phyloP scores from a whole-genome alignment of 2,888 invertebrate species.

The Drosophila differens region DNA sequence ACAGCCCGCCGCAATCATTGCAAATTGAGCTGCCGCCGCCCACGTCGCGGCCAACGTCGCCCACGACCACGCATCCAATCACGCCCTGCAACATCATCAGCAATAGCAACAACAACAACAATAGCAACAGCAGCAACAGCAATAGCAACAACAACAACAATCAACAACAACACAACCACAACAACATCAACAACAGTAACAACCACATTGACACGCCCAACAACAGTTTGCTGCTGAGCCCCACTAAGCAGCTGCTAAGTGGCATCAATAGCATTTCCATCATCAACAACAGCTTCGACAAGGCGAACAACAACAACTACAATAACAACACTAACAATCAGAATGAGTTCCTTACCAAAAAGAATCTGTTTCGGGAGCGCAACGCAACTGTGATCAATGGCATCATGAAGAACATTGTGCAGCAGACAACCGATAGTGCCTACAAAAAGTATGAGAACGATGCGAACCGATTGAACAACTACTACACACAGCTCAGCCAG shows the following conservation, averaged over 20 bases:
- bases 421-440: conserved; percentile 63
- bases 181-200: conserved; percentile 57
- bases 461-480: conserved; percentile 84
- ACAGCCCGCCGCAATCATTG: conserved; percentile 84
- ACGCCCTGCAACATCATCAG: conserved; percentile 67
- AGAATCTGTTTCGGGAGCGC: conserved; percentile 83
- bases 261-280: conserved; percentile 81
- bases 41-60: background rate
- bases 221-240: conserved; percentile 78
- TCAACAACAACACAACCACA: conserved; percentile 63
- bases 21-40: conserved; percentile 52
- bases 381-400: conserved; percentile 84
- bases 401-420: conserved; percentile 83
- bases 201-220: conserved; percentile 65
- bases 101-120: conserved; percentile 30
- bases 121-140: conserved; percentile 53
- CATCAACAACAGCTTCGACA: conserved; percentile 81
- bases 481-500: conserved; percentile 82
- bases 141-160: conserved; percentile 55
- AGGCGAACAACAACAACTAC: conserved; percentile 71
- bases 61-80: conserved; percentile 42
- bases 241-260: conserved; percentile 76
- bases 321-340: conserved; percentile 65
- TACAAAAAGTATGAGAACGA: conserved; percentile 85
- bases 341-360: conserved; percentile 84